A percentile compares a stretch with the other conserved stretches of the same genome.
Evolutionary conservation across 2,113 vertebrate species (phyloP).

Genomic region (Pollimyrus isidori): DNA sequence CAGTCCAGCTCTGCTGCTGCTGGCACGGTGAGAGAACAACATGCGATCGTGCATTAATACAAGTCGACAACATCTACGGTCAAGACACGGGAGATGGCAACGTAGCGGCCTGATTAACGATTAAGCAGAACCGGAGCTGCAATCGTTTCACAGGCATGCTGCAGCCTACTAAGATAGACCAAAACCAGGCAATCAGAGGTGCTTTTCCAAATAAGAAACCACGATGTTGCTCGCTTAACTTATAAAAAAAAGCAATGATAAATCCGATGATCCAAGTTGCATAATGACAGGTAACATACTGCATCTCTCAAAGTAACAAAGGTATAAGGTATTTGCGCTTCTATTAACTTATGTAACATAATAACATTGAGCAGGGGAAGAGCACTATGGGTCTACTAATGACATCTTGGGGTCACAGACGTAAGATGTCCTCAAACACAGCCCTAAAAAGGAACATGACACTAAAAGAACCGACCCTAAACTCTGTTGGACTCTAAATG

Average conservation of each 20-base stretch:
- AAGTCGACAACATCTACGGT: neutral
- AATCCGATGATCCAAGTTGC: neutral
- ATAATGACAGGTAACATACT: neutral
- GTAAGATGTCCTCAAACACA: neutral
- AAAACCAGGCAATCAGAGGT: neutral
- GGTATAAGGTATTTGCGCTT: neutral
- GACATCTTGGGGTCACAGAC: neutral
- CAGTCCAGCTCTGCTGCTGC: constrained; percentile 93
- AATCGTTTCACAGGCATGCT: neutral
- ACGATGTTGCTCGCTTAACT: neutral
- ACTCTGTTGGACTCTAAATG: neutral
- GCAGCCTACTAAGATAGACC: neutral
- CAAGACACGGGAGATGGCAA: neutral
- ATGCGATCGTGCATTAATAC: neutral
- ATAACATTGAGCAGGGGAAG: neutral
- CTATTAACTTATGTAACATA: neutral
- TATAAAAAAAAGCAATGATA: neutral
- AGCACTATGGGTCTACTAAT: neutral
- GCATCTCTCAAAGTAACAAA: neutral
- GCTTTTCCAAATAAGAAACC: neutral
- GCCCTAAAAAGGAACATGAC: neutral
- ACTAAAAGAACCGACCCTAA: neutral
- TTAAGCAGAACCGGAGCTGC: neutral
- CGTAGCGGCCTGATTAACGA: neutral
- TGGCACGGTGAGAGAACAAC: neutral